These are phyloP conservation scores for Yponomeuta malinellus DNA, from an alignment of 2,888 invertebrate species.

Conservation along the genomic window DNA sequence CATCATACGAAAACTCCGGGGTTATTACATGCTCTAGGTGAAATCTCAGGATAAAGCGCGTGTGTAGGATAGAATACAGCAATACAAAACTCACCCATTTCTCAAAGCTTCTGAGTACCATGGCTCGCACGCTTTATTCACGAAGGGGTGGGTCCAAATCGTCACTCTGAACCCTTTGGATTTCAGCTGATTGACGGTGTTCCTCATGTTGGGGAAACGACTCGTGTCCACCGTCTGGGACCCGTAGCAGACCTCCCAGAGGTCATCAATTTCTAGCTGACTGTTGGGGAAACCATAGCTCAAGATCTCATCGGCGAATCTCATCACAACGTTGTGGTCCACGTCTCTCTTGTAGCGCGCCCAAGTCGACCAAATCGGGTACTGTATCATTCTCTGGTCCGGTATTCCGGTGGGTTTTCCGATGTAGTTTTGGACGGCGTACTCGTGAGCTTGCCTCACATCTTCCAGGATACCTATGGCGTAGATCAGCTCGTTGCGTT, in stretches of 20 bases:
- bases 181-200: conserved; percentile 55
- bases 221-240: conserved; percentile 64
- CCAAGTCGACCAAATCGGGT: conserved; percentile 82
- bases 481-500: conserved; percentile 67
- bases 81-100: conserved; percentile 3
- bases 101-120: conserved; percentile 55
- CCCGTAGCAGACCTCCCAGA: conserved; percentile 80
- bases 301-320: conserved; percentile 70
- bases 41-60: neutral
- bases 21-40: too few relatives aligned
- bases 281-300: conserved; percentile 67
- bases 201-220: conserved; percentile 74
- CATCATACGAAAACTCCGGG: too few relatives aligned
- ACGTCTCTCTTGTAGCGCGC: conserved; percentile 74
- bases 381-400: conserved; percentile 69
- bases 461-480: conserved; percentile 77
- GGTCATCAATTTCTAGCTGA: conserved; percentile 79
- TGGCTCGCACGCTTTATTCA: conserved; percentile 74
- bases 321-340: conserved; percentile 61
- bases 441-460: conserved; percentile 75
- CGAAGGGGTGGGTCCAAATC: conserved; percentile 80
- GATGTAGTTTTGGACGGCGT: conserved; percentile 76
- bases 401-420: conserved; percentile 75
- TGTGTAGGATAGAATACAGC: neutral
- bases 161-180: conserved; percentile 73